phyloP scores from a whole-genome alignment of 2,888 invertebrate genomes.

The Cryptus armator region DNA sequence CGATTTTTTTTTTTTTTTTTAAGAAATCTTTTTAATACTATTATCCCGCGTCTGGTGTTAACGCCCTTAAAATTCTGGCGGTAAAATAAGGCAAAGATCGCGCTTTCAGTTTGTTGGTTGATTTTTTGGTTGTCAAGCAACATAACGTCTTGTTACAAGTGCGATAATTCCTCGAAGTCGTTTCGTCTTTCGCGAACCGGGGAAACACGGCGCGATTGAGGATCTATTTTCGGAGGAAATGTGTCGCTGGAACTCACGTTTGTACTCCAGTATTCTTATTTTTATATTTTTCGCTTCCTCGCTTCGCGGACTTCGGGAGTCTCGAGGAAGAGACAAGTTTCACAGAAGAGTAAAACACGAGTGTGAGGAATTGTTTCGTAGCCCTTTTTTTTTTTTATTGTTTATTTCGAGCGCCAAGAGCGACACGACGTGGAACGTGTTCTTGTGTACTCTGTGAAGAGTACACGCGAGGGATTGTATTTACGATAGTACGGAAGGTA shows the following conservation, averaged over 20 bases:
- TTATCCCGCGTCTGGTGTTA: background rate
- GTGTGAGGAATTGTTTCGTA: constrained; percentile 21
- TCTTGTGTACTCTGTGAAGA: constrained; percentile 1
- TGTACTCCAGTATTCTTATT: constrained; percentile 32
- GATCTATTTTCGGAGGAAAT: constrained; percentile 41
- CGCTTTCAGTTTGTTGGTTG: background rate
- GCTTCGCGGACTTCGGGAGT: background rate
- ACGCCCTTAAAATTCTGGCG: background rate
- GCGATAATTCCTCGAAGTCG: constrained; percentile 55
- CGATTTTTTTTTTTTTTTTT: background rate
- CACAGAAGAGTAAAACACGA: constrained; percentile 21
- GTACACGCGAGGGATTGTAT: constrained; percentile 23
- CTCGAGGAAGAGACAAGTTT: background rate
- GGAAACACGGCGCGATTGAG: constrained; percentile 33
- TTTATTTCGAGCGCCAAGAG: background rate
- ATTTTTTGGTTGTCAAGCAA: background rate
- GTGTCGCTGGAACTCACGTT: background rate
- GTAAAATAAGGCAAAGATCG: background rate
- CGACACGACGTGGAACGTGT: background rate
- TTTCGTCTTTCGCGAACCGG: constrained; percentile 24
- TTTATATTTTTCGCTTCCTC: constrained; percentile 24
- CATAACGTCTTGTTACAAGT: constrained; percentile 13
- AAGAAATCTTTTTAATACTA: background rate
- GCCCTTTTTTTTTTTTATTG: background rate
- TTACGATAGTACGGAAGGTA: constrained; percentile 31